Conservation (phyloP, 1,140 invertebrate species). For the Trichonephila clavata region DNA sequence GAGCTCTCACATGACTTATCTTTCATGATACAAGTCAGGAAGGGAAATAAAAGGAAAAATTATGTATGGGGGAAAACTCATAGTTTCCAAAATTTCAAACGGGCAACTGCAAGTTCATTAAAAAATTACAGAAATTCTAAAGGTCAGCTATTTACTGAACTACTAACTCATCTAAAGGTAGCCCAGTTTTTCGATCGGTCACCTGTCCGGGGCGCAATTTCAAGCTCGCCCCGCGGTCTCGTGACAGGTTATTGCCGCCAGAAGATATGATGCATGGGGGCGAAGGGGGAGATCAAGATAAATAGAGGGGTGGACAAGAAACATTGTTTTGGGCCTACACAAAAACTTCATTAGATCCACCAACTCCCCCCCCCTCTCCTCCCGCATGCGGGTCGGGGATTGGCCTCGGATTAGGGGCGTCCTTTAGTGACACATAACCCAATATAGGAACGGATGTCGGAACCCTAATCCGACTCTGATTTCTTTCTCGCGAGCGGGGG, state of each 20-base stretch:
- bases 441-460: conserved; percentile 55
- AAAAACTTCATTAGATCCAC: conserved; percentile 60
- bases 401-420: conserved; percentile 47
- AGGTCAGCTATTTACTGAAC: too few relatives aligned
- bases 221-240: background rate
- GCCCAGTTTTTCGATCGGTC: too few relatives aligned
- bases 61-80: too few relatives aligned
- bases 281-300: conserved; percentile 51
- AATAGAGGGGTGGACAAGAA: conserved; percentile 8
- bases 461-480: background rate
- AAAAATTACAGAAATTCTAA: too few relatives aligned
- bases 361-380: background rate
- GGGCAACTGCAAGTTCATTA: too few relatives aligned
- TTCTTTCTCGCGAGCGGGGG: background rate
- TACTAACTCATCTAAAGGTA: too few relatives aligned
- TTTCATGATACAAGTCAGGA: too few relatives aligned
- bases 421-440: conserved; percentile 57
- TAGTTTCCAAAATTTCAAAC: too few relatives aligned
- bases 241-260: conserved; percentile 64
- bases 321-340: conserved; percentile 4
- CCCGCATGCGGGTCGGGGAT: background rate
- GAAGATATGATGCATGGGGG: conserved; percentile 24
- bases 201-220: background rate
- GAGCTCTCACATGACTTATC: too few relatives aligned
- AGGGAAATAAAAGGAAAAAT: too few relatives aligned